phyloP scores from a whole-genome alignment of 2,113 vertebrate genomes.

The Halichoerus grypus region DNA sequence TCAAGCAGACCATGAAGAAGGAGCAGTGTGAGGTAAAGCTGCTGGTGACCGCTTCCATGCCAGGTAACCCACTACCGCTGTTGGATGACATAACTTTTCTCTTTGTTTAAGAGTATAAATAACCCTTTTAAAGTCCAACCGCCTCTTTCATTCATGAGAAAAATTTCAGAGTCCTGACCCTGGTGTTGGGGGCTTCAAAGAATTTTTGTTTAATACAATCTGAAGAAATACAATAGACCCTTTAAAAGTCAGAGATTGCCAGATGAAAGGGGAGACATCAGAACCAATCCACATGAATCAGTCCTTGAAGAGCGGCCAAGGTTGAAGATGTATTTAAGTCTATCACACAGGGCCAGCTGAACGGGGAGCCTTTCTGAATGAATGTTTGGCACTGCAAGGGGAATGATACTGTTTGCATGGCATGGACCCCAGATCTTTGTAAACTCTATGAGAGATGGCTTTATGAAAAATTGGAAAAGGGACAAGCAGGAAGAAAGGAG shows the following conservation, averaged over 20 bases:
- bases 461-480: constrained; percentile 72
- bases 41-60: constrained; percentile 98
- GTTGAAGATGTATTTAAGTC: constrained; percentile 47
- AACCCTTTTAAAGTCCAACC: not conserved
- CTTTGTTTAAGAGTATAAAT: not conserved
- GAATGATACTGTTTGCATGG: constrained; percentile 59
- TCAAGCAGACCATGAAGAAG: constrained; percentile 99
- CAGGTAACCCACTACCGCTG: constrained; percentile 88
- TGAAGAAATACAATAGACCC: constrained; percentile 62
- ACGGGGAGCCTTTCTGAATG: constrained; percentile 62
- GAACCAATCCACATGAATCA: constrained; percentile 37
- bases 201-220: constrained; percentile 62
- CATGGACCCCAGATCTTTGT: constrained; percentile 6
- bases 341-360: not conserved
- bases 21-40: constrained; percentile 99
- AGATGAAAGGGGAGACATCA: constrained; percentile 61
- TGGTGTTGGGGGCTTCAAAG: constrained; percentile 45
- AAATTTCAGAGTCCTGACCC: constrained; percentile 10
- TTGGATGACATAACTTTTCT: not conserved
- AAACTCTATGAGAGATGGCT: constrained; percentile 55
- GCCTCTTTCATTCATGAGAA: constrained; percentile 56
- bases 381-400: constrained; percentile 55
- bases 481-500: constrained; percentile 57
- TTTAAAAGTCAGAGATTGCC: constrained; percentile 60
- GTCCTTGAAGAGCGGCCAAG: constrained; percentile 68